Evolutionary conservation across 1,140 invertebrate species (phyloP).

Genomic region (Drosophila athabasca): DNA sequence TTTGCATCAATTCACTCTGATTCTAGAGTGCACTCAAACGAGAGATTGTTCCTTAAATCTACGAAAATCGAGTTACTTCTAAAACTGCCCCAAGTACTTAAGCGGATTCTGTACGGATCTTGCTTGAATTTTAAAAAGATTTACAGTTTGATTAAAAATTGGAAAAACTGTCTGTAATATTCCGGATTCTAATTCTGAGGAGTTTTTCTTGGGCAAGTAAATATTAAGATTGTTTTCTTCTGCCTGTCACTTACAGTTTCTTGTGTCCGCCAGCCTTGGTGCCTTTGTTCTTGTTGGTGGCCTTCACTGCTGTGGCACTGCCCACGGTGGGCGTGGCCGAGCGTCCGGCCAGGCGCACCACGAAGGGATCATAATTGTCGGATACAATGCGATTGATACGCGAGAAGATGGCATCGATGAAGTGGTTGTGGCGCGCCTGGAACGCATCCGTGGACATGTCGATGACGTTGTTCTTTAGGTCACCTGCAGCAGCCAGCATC

Average conservation of each 20-base stretch:
- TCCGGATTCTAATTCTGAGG: too few relatives aligned
- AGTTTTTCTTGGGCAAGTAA: background rate
- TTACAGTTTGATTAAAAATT: too few relatives aligned
- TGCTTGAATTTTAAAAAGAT: too few relatives aligned
- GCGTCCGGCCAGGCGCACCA: slow-evolving; percentile 89
- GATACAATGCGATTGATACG: slow-evolving; percentile 91
- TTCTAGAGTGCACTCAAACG: too few relatives aligned
- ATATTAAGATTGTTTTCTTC: slow-evolving; percentile 9
- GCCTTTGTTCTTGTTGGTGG: slow-evolving; percentile 29
- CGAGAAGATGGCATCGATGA: slow-evolving; percentile 91
- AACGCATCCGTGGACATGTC: slow-evolving; percentile 81
- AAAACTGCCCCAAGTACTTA: too few relatives aligned
- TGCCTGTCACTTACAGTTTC: slow-evolving; percentile 72
- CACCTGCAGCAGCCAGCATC: slow-evolving; percentile 54
- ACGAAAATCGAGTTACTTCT: too few relatives aligned
- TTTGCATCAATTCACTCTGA: slow-evolving; percentile 37
- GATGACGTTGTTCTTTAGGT: slow-evolving; percentile 82
- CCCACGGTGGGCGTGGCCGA: slow-evolving; percentile 67
- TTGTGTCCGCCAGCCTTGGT: slow-evolving; percentile 58
- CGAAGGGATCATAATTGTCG: slow-evolving; percentile 92
- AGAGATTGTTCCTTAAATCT: too few relatives aligned
- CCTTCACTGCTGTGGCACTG: slow-evolving; percentile 34
- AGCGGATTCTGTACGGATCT: too few relatives aligned
- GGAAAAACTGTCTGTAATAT: too few relatives aligned
- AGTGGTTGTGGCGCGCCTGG: slow-evolving; percentile 87